Evolutionary conservation across 2,797 vertebrate genomes (phyloP), one percentile per base, ranked within the genome.

Genomic region (Coregonus suidteri): DNA sequence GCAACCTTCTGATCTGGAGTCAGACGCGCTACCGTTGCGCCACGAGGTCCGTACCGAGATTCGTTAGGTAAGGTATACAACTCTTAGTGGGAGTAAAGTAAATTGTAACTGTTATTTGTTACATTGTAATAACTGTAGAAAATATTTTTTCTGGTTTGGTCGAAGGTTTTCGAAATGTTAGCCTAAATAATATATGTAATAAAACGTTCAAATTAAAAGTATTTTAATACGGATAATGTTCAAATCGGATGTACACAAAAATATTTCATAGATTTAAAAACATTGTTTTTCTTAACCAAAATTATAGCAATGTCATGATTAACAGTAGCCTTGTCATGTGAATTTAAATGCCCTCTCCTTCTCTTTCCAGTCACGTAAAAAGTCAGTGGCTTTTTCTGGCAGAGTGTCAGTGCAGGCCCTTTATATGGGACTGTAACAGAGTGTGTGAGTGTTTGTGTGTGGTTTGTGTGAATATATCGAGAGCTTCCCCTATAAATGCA

Each of bases 1-100:
- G 78, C 78, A 79, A 79, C 78, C 78, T 79, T 79, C 78, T 79
- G 78, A 79, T 79, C 78, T 79, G 78, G 78, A 79, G 78, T 79
- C 78, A 79, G 78, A 79, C 78, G 78, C 78, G 78, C 78, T 79
- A 79, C 78, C 78, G 78, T 79, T 79, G 78, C 78, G 78, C 78
- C 78, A 79, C 78, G 78, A 79, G 78, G 78, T 79, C 78, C 15
- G 4, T n/a, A 11, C 0, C 1, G 0, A 3, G 0, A 0, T 0
- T 0, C 0, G 3, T 1, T 68, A 11, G 4, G 1, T 11, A 2
- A 47, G 13, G 15, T 16, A 68, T 68, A 35, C 0, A 9, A 37
- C 41, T 47, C 2, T 47, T 47, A 13, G 41, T 47, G 41, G 41
- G 1, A 11, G 9, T 2, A 13, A 47, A 47, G 0, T 47, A 47